Base-by-base conservation (phyloP, 2,888 invertebrate species). In the Napeogenes sylphis region DNA sequence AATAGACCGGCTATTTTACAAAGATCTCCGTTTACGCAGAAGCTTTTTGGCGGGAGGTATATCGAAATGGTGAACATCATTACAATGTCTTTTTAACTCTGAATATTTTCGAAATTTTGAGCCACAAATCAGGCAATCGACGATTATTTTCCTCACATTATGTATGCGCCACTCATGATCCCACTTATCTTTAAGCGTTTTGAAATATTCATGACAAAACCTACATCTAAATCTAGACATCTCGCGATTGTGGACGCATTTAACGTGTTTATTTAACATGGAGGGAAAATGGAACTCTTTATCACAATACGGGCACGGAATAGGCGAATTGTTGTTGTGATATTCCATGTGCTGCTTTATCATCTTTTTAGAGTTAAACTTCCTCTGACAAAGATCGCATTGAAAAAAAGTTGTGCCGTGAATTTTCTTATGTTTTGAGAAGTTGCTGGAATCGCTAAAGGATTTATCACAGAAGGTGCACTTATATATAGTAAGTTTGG, bases 391-490 rank as follows among this genome's bases (percentile, higher is more conserved):
- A 14, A 90, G 70, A 47, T 91, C 90, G 70, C 91, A 91, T 63
- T 91, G 91, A 55, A 84, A 79, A 66, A 74, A 86, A 0, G 79
- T 77, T 0, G 75, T 71, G 30, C 89, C 88, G 70, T 91, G 91
- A 33, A 89, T 84, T 66, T 91, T 91, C 71, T 91, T 91, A 70
- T 91, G 91, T 58, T 91, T 91, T 2, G 90, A 91, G 66, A 90
- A 91, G 64, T 91, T 91, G 64, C 89, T 89, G 30, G 91, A 91
- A 62, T 91, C 91, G 64, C 87, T 88, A 68, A 91, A 91, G 6
- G 87, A 84, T 66, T 91, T 90, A 61, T 90, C 83, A 73, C 91
- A 91, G 66, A 87, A 82, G 0, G 83, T 85, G 71, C 91, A 91
- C 63, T 88, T 84, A 78, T 91, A 91, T 0, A 88, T 67, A 0